These are phyloP conservation scores for Rutpela maculata DNA, from an alignment of 2,888 invertebrate genomes.

Conservation along the genomic window DNA sequence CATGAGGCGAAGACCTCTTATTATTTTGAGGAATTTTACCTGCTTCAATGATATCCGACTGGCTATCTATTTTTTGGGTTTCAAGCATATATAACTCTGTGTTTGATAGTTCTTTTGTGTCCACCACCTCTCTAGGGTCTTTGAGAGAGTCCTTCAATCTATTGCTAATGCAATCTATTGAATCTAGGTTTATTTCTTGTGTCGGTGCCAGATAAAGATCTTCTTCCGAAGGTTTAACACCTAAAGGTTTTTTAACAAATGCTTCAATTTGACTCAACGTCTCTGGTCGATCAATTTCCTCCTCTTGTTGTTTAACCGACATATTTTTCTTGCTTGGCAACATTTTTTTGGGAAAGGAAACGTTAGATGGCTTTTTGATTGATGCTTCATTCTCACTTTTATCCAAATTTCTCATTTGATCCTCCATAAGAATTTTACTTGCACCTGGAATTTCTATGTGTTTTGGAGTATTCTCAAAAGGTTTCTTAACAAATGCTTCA, in stretches of 20 bases:
- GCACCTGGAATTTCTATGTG: slow-evolving; percentile 18
- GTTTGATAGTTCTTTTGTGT: no score
- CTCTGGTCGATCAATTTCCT: slow-evolving; percentile 1
- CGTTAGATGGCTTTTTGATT: not conserved
- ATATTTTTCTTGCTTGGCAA: not conserved
- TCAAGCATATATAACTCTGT: not conserved
- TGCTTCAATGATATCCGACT: not conserved
- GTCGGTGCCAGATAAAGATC: slow-evolving; percentile 47
- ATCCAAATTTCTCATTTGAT: slow-evolving; percentile 12
- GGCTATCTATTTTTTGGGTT: not conserved
- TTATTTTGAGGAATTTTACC: no score
- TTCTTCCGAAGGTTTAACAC: slow-evolving; percentile 14
- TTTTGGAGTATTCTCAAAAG: slow-evolving; percentile 17
- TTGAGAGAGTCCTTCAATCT: no score
- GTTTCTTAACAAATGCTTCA: slow-evolving; percentile 48
- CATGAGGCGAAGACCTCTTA: no score
- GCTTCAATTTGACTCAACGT: slow-evolving; percentile 45
- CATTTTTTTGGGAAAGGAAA: not conserved
- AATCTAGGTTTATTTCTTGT: not conserved
- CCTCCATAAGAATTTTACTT: slow-evolving; percentile 1
- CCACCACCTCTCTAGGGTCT: no score
- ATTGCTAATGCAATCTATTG: no score
- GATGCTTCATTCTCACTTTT: not conserved
- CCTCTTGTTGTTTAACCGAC: not conserved
- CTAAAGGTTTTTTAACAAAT: slow-evolving; percentile 44